Evolutionary conservation across 2,113 vertebrate species (phyloP).

Genomic region (Limnothrissa miodon): DNA sequence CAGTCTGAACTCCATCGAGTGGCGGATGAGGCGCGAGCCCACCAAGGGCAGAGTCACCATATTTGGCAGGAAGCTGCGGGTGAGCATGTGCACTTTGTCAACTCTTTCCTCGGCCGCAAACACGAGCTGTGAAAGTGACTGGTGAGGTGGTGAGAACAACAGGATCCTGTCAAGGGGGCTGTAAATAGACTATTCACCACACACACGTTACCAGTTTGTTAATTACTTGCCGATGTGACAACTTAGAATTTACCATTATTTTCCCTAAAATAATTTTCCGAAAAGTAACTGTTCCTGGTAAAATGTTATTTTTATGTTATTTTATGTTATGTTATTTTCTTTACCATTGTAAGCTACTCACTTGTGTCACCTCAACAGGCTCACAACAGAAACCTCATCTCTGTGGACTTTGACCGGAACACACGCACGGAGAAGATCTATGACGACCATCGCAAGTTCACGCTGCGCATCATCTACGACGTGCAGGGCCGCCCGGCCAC

Average conservation of each 20-base stretch:
- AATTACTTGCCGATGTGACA: neutral
- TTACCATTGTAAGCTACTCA: neutral
- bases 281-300: too few relatives aligned
- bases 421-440: conserved; percentile 89
- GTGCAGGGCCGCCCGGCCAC: conserved; percentile 82
- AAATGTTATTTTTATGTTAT: too few relatives aligned
- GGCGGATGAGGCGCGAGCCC: conserved; percentile 86
- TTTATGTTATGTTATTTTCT: too few relatives aligned
- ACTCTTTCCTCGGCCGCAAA: neutral
- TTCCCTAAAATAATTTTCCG: neutral
- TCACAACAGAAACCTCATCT: conserved; percentile 82
- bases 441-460: conserved; percentile 87
- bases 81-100: conserved; percentile 59
- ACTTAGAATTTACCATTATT: neutral
- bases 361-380: conserved; percentile 60
- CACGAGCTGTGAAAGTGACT: neutral
- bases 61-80: conserved; percentile 86
- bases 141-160: neutral
- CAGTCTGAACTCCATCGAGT: conserved; percentile 87
- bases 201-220: neutral
- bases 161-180: neutral
- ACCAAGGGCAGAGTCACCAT: conserved; percentile 88
- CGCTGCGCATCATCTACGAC: conserved; percentile 84
- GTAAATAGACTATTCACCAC: neutral
- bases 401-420: conserved; percentile 86